Base-by-base conservation (phyloP, 2,113 vertebrate species). In the Zingel zingel region DNA sequence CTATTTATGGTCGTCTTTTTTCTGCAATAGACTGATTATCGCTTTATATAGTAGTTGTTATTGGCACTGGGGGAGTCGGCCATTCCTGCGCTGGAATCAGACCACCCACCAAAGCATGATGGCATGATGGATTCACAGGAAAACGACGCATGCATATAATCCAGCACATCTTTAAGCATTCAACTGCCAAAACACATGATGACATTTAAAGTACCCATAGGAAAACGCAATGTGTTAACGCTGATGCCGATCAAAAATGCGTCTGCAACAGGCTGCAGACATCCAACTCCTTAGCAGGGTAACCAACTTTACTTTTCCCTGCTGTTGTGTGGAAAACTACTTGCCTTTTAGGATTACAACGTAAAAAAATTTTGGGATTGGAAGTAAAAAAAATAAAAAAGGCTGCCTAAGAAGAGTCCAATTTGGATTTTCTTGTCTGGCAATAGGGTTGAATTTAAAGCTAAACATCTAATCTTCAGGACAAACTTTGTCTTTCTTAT, bases 131-230 rank as follows among this genome's bases (percentile, higher is more conserved):
- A 79, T 68, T 63, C 36, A 76, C 62, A 65, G 43, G 30, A 39
- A 70, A 79, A 54, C 9, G 58, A 43, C 27, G 33, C 48, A 73
- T 45, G 18, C 53, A 69, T 67, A 27, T 74, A 27, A 83, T 67
- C 61, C 21, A 27, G 23, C 13, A 39, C 21, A 64, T n/a, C 53
- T 47, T 54, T 14, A 66, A 58, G 25, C 39, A 39, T 6, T 39
- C 9, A 39, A 39, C 39, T 39, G 39, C 8, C 39, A 1, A 39
- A 39, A 39, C 39, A 10, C 39, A 39, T 9, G 39, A 14, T 64
- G n/a, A 4, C 45, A 48, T 16, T 30, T 27, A n/a, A 51, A 30
- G 10, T 8, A 19, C 10, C 10, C 25, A 33, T 23, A 10, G 58
- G 12, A 14, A 57, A 39, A 39, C 2, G 9, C 9, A 39, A 39